A percentile compares a stretch with the other conserved stretches of the same genome.
Evolutionary conservation across 2,113 vertebrate genomes (phyloP).

Genomic region (Numenius arquata): DNA sequence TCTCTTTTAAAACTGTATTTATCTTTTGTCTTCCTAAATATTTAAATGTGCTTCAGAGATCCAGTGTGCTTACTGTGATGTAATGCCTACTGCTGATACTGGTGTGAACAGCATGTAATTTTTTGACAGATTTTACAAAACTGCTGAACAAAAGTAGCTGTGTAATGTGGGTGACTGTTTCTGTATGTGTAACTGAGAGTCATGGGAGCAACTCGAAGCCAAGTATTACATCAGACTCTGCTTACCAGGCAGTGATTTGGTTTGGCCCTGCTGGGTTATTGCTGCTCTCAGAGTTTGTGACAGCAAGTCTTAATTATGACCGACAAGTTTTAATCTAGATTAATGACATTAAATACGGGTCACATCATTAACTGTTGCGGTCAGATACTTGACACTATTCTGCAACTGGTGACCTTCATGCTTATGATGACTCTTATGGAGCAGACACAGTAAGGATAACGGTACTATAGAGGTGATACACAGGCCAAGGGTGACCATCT

Average conservation of each 20-base stretch:
- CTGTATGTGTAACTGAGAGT: slow-evolving; percentile 22
- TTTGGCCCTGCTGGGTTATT: slow-evolving; percentile 13
- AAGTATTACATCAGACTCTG: slow-evolving; percentile 38
- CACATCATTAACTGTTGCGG: not conserved
- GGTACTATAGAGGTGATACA: not conserved
- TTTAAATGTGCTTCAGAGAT: not conserved
- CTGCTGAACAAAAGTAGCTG: slow-evolving; percentile 33
- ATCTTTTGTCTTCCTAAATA: not conserved
- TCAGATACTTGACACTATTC: not conserved
- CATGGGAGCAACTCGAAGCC: slow-evolving; percentile 25
- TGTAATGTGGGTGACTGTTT: slow-evolving; percentile 14
- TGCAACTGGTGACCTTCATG: not conserved
- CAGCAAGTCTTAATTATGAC: not conserved
- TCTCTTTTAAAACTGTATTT: not conserved
- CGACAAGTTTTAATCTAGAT: not conserved
- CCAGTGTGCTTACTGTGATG: not conserved
- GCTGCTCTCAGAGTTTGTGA: not conserved
- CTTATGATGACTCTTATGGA: not conserved
- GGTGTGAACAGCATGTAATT: not conserved
- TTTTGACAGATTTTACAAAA: slow-evolving; percentile 1
- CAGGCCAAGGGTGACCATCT: not conserved
- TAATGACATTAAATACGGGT: not conserved
- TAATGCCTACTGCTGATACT: not conserved
- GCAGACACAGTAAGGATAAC: not conserved
- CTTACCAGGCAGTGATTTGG: not conserved